These are phyloP conservation scores for Felis chaus DNA, from an alignment of 2,113 vertebrate genomes.

Conservation along the genomic window DNA sequence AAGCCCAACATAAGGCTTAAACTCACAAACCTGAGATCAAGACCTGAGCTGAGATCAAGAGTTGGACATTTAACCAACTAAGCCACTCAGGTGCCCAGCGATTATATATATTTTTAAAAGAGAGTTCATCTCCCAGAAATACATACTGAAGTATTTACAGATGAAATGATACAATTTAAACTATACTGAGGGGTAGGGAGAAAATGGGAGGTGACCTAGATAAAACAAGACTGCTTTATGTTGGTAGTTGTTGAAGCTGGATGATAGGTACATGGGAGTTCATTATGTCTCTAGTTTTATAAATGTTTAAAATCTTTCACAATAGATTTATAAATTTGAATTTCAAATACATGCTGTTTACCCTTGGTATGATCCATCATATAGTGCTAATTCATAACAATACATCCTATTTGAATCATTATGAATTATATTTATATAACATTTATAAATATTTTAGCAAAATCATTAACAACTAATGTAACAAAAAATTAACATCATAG, in stretches of 20 bases:
- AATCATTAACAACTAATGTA: neutral
- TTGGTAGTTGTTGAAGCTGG: neutral
- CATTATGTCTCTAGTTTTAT: neutral
- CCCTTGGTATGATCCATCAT: neutral
- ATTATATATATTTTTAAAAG: neutral
- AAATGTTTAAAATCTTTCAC: neutral
- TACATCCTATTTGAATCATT: neutral
- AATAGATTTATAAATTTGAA: neutral
- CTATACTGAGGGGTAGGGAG: neutral
- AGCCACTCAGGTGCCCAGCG: no score
- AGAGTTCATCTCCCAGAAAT: neutral
- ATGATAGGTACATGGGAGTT: neutral
- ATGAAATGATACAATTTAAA: neutral
- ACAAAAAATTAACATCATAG: neutral
- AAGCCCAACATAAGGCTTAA: no score
- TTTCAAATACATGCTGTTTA: neutral
- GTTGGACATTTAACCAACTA: no score
- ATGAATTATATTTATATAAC: neutral
- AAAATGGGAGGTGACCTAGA: neutral
- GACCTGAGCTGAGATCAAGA: no score
- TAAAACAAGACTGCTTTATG: neutral
- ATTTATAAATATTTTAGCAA: neutral
- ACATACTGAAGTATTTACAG: neutral
- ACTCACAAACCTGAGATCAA: no score
- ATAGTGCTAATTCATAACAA: neutral